Base-by-base conservation (phyloP, 2,797 vertebrate species). In the Acrossocheilus wenchowensis region DNA sequence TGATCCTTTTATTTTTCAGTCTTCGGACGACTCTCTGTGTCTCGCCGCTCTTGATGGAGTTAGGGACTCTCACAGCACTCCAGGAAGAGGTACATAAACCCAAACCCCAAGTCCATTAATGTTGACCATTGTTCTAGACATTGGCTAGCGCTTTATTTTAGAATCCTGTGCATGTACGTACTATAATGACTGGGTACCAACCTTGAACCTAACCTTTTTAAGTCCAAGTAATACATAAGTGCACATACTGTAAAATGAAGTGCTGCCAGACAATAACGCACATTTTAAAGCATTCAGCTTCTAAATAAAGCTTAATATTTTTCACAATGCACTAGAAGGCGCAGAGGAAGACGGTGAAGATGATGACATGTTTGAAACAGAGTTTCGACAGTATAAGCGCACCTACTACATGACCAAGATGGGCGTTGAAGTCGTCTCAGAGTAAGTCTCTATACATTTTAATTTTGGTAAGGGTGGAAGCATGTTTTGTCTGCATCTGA, bases 351-450 rank as follows among this genome's bases (percentile, higher is more conserved):
- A 99, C 14, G 95, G 95, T 84, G 97, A 96, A 91, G 97, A 99
- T 72, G 98, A 99, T 19, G 98, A 99, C 87, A 91, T 99, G 41
- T 99, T 99, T 94, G 98, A 99, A 93, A 97, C 97, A 0, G 98
- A 99, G 91, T 99, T 99, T 92, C 96, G 97, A 87, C 98, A 99
- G 90, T 99, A 99, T 93, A 99, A 99, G 89, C 96, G 98, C 91
- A 97, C 96, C 4, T 99, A 99, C 89, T 99, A 99, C 86, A 99
- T 99, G 98, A 97, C 96, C 81, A 99, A 99, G 94, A 97, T 99
- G 95, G 97, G 94, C 0, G 96, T 99, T 91, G 97, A 99, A 86
- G 94, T 99, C 60, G 98, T 99, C 83, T 99, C 98, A 71, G 97
- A 99, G 98, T 99, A 92, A 97, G 97, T 93, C 81, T 43, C 14